phyloP scores from a whole-genome alignment of 2,888 invertebrate genomes.

The Allophyes oxyacanthae region DNA sequence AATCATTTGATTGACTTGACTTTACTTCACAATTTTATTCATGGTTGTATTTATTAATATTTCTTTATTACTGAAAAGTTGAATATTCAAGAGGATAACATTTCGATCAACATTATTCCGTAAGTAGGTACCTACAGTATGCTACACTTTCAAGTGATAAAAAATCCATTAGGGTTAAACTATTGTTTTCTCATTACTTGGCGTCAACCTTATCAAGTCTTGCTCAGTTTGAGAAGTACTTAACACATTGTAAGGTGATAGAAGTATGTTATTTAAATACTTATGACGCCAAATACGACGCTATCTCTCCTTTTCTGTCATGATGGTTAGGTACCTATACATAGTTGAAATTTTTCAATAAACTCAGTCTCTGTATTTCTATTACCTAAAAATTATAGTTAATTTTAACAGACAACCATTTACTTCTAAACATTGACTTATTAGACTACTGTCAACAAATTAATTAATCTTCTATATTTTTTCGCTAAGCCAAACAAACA shows the following conservation, averaged over 20 bases:
- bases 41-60: background rate
- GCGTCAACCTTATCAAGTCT: conserved; percentile 9
- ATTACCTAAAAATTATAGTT: too few relatives aligned
- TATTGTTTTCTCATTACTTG: conserved; percentile 9
- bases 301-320: too few relatives aligned
- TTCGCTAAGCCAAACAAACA: conserved; percentile 20
- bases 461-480: background rate
- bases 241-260: background rate
- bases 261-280: background rate
- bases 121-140: too few relatives aligned
- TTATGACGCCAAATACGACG: too few relatives aligned
- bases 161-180: conserved; percentile 22
- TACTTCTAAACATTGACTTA: too few relatives aligned
- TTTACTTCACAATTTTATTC: background rate
- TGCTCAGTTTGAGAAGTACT: background rate
- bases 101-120: background rate
- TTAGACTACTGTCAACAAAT: too few relatives aligned
- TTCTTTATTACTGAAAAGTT: too few relatives aligned
- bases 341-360: too few relatives aligned
- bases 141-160: conserved; percentile 29
- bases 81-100: too few relatives aligned
- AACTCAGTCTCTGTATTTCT: too few relatives aligned
- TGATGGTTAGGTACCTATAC: too few relatives aligned
- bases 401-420: too few relatives aligned
- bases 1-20: background rate